A percentile compares a stretch with the other conserved stretches of the same genome.
phyloP scores from a whole-genome alignment of 2,888 invertebrate genomes.

The Xylota sylvarum region DNA sequence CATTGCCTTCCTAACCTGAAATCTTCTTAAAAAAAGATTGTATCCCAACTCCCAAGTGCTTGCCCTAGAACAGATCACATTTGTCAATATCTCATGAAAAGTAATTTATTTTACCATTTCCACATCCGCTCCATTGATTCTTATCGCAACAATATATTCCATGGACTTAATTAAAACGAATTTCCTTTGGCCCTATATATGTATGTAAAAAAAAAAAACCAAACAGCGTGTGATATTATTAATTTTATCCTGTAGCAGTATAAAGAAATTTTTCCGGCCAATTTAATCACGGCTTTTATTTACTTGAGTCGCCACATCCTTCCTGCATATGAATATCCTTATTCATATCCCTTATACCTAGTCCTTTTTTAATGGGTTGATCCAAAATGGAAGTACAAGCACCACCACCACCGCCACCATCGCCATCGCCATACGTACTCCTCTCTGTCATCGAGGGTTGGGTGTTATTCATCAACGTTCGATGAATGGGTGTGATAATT shows the following conservation, averaged over 20 bases:
- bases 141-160: neutral
- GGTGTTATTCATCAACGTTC: slow-evolving; percentile 36
- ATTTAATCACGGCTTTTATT: slow-evolving; percentile 51
- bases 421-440: neutral
- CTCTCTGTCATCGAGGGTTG: neutral
- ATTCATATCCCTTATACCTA: neutral
- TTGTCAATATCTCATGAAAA: too few relatives aligned
- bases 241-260: slow-evolving; percentile 1
- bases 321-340: slow-evolving; percentile 24
- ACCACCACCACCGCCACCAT: too few relatives aligned
- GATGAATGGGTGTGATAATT: slow-evolving; percentile 34
- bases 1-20: too few relatives aligned
- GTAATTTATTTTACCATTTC: too few relatives aligned
- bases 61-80: too few relatives aligned
- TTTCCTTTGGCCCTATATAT: neutral
- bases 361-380: slow-evolving; percentile 4
- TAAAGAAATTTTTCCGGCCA: slow-evolving; percentile 18
- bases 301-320: slow-evolving; percentile 16
- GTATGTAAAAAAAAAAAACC: neutral
- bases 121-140: neutral
- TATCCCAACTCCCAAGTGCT: too few relatives aligned
- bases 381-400: neutral
- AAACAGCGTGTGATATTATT: slow-evolving; percentile 13
- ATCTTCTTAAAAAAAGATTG: too few relatives aligned
- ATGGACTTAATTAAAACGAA: neutral